Conservation (phyloP, 2,888 invertebrate species). For the Plebejus melissa region DNA sequence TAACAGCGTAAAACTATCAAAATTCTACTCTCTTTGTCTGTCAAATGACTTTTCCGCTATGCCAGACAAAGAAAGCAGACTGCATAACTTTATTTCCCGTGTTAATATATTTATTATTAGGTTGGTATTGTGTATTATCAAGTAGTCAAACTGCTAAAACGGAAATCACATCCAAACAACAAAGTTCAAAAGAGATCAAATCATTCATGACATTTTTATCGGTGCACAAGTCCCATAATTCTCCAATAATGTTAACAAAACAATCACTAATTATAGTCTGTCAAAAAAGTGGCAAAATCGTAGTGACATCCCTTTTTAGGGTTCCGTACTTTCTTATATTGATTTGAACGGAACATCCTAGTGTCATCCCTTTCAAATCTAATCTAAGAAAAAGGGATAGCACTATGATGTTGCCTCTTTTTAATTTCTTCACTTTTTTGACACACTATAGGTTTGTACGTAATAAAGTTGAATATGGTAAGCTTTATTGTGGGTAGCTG, state of each 20-base stretch:
- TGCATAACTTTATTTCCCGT: background rate
- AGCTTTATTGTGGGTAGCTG: background rate
- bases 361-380: too few relatives aligned
- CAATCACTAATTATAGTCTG: slow-evolving; percentile 42
- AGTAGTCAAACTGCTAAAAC: slow-evolving; percentile 56
- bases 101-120: background rate
- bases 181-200: slow-evolving; percentile 64
- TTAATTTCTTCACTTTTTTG: too few relatives aligned
- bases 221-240: slow-evolving; percentile 50
- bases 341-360: too few relatives aligned
- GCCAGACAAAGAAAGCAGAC: too few relatives aligned
- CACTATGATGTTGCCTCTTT: too few relatives aligned
- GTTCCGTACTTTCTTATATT: too few relatives aligned
- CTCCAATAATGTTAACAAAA: slow-evolving; percentile 46
- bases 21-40: too few relatives aligned
- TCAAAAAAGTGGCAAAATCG: too few relatives aligned
- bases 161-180: slow-evolving; percentile 47
- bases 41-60: background rate
- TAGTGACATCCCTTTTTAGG: too few relatives aligned
- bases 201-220: slow-evolving; percentile 67
- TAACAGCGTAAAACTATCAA: background rate
- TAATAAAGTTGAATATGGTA: background rate
- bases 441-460: background rate
- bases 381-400: too few relatives aligned
- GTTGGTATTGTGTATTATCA: slow-evolving; percentile 15